phyloP scores from a whole-genome alignment of 2,888 invertebrate species.

The Pasiphila rectangulata region DNA sequence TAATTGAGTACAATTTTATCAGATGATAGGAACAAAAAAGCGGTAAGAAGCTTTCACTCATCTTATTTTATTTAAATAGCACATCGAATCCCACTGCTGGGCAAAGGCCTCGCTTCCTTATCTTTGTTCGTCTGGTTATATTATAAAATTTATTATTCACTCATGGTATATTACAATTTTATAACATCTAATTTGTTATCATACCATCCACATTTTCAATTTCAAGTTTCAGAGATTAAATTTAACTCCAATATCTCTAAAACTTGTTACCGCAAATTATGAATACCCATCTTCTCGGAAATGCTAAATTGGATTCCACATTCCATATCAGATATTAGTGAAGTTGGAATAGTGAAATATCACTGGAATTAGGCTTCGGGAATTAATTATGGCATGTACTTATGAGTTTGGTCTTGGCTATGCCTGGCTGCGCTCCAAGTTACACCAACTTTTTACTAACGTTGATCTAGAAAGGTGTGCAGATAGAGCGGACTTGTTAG shows the following conservation, averaged over 20 bases:
- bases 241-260: background rate
- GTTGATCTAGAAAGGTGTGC: conserved; percentile 18
- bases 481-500: conserved; percentile 5
- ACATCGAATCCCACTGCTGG: too few relatives aligned
- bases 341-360: conserved; percentile 35
- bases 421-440: conserved; percentile 39
- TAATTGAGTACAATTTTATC: too few relatives aligned
- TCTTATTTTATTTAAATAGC: too few relatives aligned
- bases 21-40: too few relatives aligned
- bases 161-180: background rate
- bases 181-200: too few relatives aligned
- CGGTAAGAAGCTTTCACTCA: too few relatives aligned
- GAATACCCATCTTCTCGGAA: conserved; percentile 9
- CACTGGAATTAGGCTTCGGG: conserved; percentile 35
- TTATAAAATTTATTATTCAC: background rate
- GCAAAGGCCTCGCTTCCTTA: too few relatives aligned
- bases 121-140: too few relatives aligned
- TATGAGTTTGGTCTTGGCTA: conserved; percentile 21
- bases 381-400: conserved; percentile 43
- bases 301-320: conserved; percentile 12
- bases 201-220: conserved; percentile 36
- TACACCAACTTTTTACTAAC: conserved; percentile 52
- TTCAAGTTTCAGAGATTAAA: conserved; percentile 27
- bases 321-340: conserved; percentile 32
- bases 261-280: conserved; percentile 1